Percentiles rank a stretch among this genome's conserved stretches.
Evolutionary conservation across 2,888 invertebrate species (phyloP).

Genomic region (Eupelmus urozonus): DNA sequence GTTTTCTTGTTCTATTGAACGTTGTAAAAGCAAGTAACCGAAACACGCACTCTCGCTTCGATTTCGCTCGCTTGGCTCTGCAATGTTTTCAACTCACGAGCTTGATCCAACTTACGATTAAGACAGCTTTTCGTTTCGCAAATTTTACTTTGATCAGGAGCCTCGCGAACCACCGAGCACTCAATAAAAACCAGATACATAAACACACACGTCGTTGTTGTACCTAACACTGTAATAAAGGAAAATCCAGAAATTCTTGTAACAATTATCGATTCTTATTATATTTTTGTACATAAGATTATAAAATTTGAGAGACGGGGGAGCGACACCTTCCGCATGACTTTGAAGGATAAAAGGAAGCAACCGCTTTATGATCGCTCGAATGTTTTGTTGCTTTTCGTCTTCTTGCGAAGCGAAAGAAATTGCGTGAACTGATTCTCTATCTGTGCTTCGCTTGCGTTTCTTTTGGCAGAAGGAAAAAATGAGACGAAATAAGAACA

Average conservation of each 20-base stretch:
- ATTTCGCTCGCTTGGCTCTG: slow-evolving; percentile 12
- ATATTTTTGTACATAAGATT: slow-evolving; percentile 74
- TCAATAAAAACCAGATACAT: not conserved
- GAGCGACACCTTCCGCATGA: slow-evolving; percentile 20
- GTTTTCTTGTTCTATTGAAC: no score
- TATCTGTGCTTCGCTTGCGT: slow-evolving; percentile 38
- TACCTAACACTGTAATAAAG: slow-evolving; percentile 44
- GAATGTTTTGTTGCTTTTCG: slow-evolving; percentile 38
- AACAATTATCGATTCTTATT: slow-evolving; percentile 73
- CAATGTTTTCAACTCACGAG: no score
- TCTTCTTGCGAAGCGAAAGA: no score
- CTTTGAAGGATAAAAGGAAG: slow-evolving; percentile 28
- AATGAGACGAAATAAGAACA: not conserved
- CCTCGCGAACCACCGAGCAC: no score
- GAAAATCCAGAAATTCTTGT: slow-evolving; percentile 61
- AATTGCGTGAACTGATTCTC: no score
- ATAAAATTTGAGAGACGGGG: slow-evolving; percentile 65
- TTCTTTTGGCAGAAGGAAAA: slow-evolving; percentile 18
- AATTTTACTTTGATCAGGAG: no score
- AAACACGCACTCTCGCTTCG: slow-evolving; percentile 16
- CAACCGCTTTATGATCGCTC: slow-evolving; percentile 29
- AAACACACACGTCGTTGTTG: slow-evolving; percentile 34
- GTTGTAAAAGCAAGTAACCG: slow-evolving; percentile 22
- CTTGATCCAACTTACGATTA: no score
- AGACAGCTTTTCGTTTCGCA: no score